A percentile compares a stretch with the other conserved stretches of the same genome.
phyloP scores from a whole-genome alignment of 2,888 invertebrate genomes.

The Netelia inedita region DNA sequence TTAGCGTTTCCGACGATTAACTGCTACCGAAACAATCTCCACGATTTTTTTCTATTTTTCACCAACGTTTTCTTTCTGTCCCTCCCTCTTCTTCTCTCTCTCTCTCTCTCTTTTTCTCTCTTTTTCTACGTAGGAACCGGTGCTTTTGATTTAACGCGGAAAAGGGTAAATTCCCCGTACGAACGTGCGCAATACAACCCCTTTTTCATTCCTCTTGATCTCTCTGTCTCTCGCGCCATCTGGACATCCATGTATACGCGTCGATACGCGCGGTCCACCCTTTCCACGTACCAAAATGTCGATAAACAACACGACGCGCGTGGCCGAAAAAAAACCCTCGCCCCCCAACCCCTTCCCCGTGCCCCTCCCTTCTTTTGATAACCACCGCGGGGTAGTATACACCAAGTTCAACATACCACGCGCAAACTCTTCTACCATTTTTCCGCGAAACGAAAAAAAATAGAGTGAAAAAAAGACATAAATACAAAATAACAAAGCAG shows the following conservation, averaged over 20 bases:
- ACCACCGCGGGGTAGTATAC: slow-evolving; percentile 71
- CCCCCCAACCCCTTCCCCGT: background rate
- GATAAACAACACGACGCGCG: slow-evolving; percentile 79
- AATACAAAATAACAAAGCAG: slow-evolving; percentile 15
- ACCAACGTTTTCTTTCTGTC: too few species aligned
- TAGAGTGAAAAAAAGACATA: slow-evolving; percentile 7
- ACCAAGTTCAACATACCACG: slow-evolving; percentile 77
- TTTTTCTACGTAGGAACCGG: background rate
- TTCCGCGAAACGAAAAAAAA: slow-evolving; percentile 42
- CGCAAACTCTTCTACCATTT: slow-evolving; percentile 50
- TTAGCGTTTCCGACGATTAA: too few species aligned
- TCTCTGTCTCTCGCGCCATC: slow-evolving; percentile 30
- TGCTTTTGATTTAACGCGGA: slow-evolving; percentile 33
- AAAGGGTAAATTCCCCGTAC: slow-evolving; percentile 33
- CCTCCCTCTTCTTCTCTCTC: too few species aligned
- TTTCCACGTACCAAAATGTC: slow-evolving; percentile 74
- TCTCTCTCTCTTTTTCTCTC: background rate
- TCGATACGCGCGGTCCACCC: slow-evolving; percentile 6
- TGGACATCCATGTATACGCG: slow-evolving; percentile 17
- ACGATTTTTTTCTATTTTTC: too few species aligned
- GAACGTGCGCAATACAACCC: slow-evolving; percentile 13
- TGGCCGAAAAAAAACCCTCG: slow-evolving; percentile 51
- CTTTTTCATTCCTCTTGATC: background rate
- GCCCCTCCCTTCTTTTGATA: slow-evolving; percentile 1
- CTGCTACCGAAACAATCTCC: too few species aligned